Percentiles rank a stretch among this genome's conserved stretches.
Conservation (phyloP, 2,888 invertebrate species). For the Mythimna lalbum region DNA sequence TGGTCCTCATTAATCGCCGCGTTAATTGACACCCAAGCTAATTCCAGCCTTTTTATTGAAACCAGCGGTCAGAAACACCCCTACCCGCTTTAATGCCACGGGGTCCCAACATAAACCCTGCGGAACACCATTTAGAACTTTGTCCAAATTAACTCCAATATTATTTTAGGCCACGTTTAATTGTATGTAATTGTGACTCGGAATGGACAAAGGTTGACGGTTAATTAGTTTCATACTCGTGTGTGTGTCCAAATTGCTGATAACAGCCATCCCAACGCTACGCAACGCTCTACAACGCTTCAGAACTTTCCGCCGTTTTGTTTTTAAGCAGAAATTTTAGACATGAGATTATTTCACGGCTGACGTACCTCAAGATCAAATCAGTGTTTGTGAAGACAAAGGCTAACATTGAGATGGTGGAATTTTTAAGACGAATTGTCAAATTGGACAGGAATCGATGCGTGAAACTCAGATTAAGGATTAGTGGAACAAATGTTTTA, state of each 20-base stretch:
- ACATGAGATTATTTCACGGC: slow-evolving; percentile 51
- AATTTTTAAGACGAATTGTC: slow-evolving; percentile 50
- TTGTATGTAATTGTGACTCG: slow-evolving; percentile 72
- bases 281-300: slow-evolving; percentile 22
- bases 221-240: slow-evolving; percentile 62
- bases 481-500: slow-evolving; percentile 53
- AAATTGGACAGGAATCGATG: slow-evolving; percentile 54
- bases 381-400: slow-evolving; percentile 54
- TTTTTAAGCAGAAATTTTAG: slow-evolving; percentile 52
- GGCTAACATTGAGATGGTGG: slow-evolving; percentile 46
- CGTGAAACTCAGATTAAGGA: slow-evolving; percentile 45
- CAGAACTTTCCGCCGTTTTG: slow-evolving; percentile 43
- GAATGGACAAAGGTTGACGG: slow-evolving; percentile 68
- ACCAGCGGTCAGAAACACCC: slow-evolving; percentile 52
- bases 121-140: slow-evolving; percentile 66
- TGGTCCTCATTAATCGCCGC: slow-evolving; percentile 58
- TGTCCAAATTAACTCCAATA: slow-evolving; percentile 73
- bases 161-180: slow-evolving; percentile 76
- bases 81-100: slow-evolving; percentile 43
- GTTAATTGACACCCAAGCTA: slow-evolving; percentile 64
- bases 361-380: slow-evolving; percentile 50
- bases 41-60: slow-evolving; percentile 65
- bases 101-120: slow-evolving; percentile 61
- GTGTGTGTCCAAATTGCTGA: slow-evolving; percentile 56
- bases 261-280: slow-evolving; percentile 40